Base-by-base conservation (phyloP, 2,888 invertebrate genomes). In the Aquatica leii region DNA sequence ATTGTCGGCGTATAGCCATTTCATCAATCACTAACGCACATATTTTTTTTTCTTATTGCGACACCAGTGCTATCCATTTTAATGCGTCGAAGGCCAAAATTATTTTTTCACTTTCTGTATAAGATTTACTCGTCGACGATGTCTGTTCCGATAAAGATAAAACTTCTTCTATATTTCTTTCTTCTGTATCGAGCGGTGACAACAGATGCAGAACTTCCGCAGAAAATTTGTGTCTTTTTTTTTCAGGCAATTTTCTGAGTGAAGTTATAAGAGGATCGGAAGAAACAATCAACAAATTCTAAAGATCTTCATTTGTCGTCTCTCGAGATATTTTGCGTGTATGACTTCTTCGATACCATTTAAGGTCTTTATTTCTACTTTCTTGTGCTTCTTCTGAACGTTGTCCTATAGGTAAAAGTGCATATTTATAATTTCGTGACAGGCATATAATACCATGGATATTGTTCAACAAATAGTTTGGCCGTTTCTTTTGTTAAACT, bases 1-100 rank as follows among this genome's bases (percentile, higher is more conserved):
- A 52, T 46, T 69, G 61, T 56, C 68, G 60, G 20, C 71, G 65
- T 15, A 75, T 73, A 5, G 69, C 59, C 72, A 77, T 76, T 66
- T 76, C 73, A 65, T 76, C 74, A 17, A 76, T 66, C 1, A 75
- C 62, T 35, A 77, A 50, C 50, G 69, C 68, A 51, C 71, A 71
- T 3, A 56, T 17, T n/a, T 51, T 8, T n/a, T 14, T 41, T n/a
- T n/a, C n/a, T n/a, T n/a, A n/a, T 41, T 4, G 31, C 9, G 5
- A 31, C 9, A 6, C 31, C 4, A 9, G 5, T 31, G 31, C 31
- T 31, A 9, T 9, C 9, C 31, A 9, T 9, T 31, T 31, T 31
- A 31, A 31, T 6, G 9, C 31, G 31, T 31, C 31, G 9, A 31
- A 31, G 31, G 31, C 31, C 31, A n/a, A n/a, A n/a, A n/a, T n/a